Conservation (phyloP, 1,140 invertebrate species). For the Oreohelix idahoensis region DNA sequence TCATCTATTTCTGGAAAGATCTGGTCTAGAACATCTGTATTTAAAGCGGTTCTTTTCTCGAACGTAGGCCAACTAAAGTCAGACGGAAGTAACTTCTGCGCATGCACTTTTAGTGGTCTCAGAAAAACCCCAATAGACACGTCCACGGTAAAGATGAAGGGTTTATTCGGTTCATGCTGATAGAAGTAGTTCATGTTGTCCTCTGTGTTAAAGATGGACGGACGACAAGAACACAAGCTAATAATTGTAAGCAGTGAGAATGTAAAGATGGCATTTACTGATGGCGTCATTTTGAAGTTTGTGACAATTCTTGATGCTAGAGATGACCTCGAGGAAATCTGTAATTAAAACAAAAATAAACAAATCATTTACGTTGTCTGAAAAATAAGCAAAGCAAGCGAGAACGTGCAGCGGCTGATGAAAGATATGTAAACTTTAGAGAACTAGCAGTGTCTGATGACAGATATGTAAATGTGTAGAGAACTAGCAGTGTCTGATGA, state of each 20-base stretch:
- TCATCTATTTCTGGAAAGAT: background rate
- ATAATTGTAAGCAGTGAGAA: background rate
- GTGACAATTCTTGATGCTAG: too few species aligned
- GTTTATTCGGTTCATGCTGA: background rate
- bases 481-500: too few species aligned
- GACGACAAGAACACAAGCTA: background rate
- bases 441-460: too few species aligned
- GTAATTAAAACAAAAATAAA: too few species aligned
- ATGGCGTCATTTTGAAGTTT: background rate
- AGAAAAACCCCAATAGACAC: background rate
- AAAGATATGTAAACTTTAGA: too few species aligned
- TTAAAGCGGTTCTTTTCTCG: background rate
- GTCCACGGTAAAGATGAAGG: background rate
- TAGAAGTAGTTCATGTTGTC: background rate
- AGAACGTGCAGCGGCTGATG: too few species aligned
- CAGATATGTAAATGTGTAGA: too few species aligned
- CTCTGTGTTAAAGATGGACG: background rate
- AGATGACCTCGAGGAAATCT: too few species aligned
- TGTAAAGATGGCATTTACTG: background rate
- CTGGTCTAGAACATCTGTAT: background rate
- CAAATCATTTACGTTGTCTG: too few species aligned
- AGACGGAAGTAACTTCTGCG: background rate
- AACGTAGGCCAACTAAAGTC: background rate
- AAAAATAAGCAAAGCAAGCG: too few species aligned
- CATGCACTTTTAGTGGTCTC: background rate